A percentile compares a stretch with the other conserved stretches of the same genome.
These are phyloP conservation scores for Pristionchus mayeri DNA, from an alignment of 2,888 invertebrate genomes.

Conservation along the genomic window DNA sequence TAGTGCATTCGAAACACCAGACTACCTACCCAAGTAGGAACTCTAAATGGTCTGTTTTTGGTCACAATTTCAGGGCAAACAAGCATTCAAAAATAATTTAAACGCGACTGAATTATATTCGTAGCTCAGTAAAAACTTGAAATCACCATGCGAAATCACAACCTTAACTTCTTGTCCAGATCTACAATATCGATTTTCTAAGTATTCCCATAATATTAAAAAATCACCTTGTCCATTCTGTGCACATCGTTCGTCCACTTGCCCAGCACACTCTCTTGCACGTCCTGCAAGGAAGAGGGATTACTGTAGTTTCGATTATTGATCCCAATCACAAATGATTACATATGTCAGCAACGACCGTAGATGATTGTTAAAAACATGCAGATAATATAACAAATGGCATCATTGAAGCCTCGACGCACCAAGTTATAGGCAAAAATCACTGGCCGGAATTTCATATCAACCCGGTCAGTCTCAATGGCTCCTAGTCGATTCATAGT, in stretches of 20 bases:
- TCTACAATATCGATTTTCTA: neutral
- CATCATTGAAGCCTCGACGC: neutral
- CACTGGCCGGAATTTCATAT: neutral
- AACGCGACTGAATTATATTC: too few relatives aligned
- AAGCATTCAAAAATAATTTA: too few relatives aligned
- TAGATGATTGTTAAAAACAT: neutral
- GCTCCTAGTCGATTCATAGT: neutral
- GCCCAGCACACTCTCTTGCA: constrained; percentile 95
- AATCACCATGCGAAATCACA: too few relatives aligned
- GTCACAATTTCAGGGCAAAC: too few relatives aligned
- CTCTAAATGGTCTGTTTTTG: too few relatives aligned
- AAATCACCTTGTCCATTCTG: constrained; percentile 87
- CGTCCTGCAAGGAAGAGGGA: constrained; percentile 77
- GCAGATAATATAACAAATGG: too few relatives aligned
- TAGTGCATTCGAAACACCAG: too few relatives aligned
- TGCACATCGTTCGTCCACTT: constrained; percentile 97
- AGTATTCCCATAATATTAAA: neutral
- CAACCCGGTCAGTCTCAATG: neutral
- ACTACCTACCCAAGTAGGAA: too few relatives aligned
- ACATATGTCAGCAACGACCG: neutral
- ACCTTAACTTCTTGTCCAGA: too few relatives aligned
- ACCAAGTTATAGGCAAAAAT: too few relatives aligned
- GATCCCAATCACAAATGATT: neutral
- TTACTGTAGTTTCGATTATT: constrained; percentile 79
- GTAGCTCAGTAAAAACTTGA: too few relatives aligned